These are phyloP conservation scores for human (Homo sapiens) DNA, from an alignment of 2,113 vertebrate species.

Conservation along the genomic window DNA sequence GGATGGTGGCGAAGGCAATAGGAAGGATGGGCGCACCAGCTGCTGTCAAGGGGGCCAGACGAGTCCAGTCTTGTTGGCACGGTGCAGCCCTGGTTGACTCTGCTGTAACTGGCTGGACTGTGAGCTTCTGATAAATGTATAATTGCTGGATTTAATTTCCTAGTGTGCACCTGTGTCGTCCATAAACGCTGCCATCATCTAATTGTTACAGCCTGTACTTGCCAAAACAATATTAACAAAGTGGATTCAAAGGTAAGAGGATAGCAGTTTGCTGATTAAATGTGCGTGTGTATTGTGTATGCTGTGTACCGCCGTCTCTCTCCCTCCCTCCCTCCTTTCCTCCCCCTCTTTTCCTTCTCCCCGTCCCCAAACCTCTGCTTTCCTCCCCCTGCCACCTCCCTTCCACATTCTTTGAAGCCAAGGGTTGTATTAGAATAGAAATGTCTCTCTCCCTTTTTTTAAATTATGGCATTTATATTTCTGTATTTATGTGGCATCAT, in stretches of 20 bases:
- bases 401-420: not conserved
- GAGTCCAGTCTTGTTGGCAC: not conserved
- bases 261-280: not conserved
- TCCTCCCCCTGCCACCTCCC: not conserved
- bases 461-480: not conserved
- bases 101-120: not conserved
- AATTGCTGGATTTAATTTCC: constrained; percentile 74
- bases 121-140: constrained; percentile 47
- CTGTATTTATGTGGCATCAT: not conserved
- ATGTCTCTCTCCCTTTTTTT: not conserved
- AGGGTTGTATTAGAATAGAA: not conserved
- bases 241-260: constrained; percentile 87
- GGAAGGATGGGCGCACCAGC: not conserved
- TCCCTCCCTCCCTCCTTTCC: accelerated
- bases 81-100: not conserved
- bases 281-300: accelerated
- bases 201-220: constrained; percentile 96
- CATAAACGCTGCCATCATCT: constrained; percentile 98
- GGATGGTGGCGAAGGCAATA: not conserved
- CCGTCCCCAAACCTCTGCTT: not conserved
- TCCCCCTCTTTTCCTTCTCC: no score
- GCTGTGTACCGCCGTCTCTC: no score
- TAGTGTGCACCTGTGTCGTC: constrained; percentile 98
- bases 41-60: not conserved
- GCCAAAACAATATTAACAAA: constrained; percentile 92